Evolutionary conservation across 2,888 invertebrate genomes (phyloP).

Genomic region (Kryphioiulus occultus): DNA sequence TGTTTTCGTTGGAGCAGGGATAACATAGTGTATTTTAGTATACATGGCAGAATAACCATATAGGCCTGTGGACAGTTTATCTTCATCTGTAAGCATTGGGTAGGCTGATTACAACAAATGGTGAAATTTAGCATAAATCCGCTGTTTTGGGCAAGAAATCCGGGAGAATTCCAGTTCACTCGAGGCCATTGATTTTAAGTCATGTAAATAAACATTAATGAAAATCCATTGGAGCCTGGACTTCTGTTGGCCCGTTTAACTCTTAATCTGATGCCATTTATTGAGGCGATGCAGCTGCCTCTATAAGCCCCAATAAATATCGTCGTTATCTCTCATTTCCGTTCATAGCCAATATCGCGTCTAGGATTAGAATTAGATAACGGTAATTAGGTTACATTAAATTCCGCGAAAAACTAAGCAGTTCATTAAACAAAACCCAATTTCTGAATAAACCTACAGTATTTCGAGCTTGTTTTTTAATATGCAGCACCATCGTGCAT

Average conservation of each 20-base stretch:
- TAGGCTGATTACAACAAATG: background rate
- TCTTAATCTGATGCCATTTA: slow-evolving; percentile 11
- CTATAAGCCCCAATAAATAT: slow-evolving; percentile 28
- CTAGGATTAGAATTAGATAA: slow-evolving; percentile 27
- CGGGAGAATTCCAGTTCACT: background rate
- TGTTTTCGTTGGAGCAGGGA: too few relatives aligned
- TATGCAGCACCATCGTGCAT: background rate
- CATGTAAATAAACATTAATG: slow-evolving; percentile 20
- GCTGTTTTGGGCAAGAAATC: background rate
- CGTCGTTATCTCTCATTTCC: slow-evolving; percentile 12
- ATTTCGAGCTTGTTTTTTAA: background rate
- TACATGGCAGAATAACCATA: background rate
- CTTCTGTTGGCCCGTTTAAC: background rate
- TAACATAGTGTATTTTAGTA: background rate
- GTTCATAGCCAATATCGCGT: background rate
- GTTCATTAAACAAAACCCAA: background rate
- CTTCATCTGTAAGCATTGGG: background rate
- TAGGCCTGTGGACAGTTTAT: background rate
- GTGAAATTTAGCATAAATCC: background rate
- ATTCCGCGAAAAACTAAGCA: background rate
- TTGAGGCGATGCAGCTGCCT: background rate
- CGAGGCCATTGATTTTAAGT: slow-evolving; percentile 2
- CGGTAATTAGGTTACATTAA: slow-evolving; percentile 8
- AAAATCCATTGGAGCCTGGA: slow-evolving; percentile 11
- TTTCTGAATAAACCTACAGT: background rate